Conservation (phyloP, 2,888 invertebrate genomes). For the Onchidella celtica region DNA sequence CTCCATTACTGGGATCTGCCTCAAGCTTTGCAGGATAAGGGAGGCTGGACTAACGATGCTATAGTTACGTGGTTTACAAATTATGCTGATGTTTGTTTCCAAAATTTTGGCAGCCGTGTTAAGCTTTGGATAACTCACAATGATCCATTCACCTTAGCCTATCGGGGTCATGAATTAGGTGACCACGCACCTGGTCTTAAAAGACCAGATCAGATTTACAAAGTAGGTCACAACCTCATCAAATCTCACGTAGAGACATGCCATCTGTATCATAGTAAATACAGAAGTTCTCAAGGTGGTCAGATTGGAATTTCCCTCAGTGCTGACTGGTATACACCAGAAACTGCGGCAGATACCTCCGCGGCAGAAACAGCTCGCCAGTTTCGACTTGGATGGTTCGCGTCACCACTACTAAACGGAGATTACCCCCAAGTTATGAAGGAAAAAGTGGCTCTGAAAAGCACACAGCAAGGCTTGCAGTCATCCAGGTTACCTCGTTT, state of each 20-base stretch:
- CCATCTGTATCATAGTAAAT: neutral
- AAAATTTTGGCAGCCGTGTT: slow-evolving; percentile 75
- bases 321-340: neutral
- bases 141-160: slow-evolving; percentile 7
- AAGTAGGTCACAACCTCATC: neutral
- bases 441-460: neutral
- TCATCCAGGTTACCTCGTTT: neutral
- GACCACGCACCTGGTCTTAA: neutral
- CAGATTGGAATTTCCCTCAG: slow-evolving; percentile 1
- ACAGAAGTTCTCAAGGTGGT: neutral
- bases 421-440: slow-evolving; percentile 12
- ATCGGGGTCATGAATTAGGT: neutral
- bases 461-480: neutral
- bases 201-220: neutral
- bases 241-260: neutral
- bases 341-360: neutral
- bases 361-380: neutral
- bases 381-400: slow-evolving; percentile 11
- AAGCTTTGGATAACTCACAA: neutral
- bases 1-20: slow-evolving; percentile 81
- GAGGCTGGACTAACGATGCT: slow-evolving; percentile 77
- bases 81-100: slow-evolving; percentile 77
- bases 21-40: slow-evolving; percentile 77
- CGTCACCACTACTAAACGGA: neutral
- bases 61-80: slow-evolving; percentile 69